phyloP scores from a whole-genome alignment of 2,797 vertebrate species.

The Botia kubotai region DNA sequence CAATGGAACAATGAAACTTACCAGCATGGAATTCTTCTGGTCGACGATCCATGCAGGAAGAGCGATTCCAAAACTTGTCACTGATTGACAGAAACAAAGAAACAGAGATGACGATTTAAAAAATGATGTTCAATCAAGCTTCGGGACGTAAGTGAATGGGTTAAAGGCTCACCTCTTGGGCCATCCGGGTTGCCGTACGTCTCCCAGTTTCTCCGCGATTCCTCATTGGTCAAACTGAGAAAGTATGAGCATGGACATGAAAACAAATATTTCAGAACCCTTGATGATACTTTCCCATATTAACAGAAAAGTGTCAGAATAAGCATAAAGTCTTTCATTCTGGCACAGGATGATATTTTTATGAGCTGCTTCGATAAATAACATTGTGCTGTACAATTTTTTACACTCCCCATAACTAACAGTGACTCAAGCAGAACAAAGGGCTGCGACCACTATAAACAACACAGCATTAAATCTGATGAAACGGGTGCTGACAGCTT shows the following conservation, averaged over 20 bases:
- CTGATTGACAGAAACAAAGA: constrained; percentile 68
- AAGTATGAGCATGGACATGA: neutral
- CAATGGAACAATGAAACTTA: constrained; percentile 59
- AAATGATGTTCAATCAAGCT: neutral
- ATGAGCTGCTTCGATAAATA: neutral
- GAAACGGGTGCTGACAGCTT: neutral
- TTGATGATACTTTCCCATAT: neutral
- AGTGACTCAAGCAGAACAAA: constrained; percentile 6
- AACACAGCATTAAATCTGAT: constrained; percentile 3
- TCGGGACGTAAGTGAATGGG: neutral
- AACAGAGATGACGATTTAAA: too few species aligned
- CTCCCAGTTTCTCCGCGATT: constrained; percentile 92
- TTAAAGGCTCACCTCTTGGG: constrained; percentile 84
- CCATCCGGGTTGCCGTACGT: constrained; percentile 95
- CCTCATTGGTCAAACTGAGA: constrained; percentile 92
- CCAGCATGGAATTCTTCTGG: constrained; percentile 99
- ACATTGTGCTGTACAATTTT: neutral
- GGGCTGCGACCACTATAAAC: constrained; percentile 13
- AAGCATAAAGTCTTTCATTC: neutral
- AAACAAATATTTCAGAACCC: neutral
- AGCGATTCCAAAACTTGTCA: constrained; percentile 96
- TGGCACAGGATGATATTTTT: neutral
- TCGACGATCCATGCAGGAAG: constrained; percentile 99
- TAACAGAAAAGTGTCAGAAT: neutral
- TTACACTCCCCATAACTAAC: constrained; percentile 10